A percentile compares a stretch with the other conserved stretches of the same genome.
Conservation (phyloP, 2,888 invertebrate genomes). For the Ernsta delagoae region DNA sequence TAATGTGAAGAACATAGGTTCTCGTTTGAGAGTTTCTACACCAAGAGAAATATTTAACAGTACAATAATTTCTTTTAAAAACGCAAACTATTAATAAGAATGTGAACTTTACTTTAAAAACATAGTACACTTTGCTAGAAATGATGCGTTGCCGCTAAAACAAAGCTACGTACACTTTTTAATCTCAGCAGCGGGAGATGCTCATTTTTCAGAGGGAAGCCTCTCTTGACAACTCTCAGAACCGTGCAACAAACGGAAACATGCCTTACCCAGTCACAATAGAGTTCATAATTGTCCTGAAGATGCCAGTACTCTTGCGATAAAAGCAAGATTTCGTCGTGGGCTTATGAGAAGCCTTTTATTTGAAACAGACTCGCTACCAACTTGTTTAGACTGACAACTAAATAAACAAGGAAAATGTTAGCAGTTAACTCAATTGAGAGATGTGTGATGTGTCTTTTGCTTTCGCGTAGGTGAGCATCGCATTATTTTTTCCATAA, state of each 20-base stretch:
- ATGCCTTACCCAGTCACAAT: slow-evolving; percentile 47
- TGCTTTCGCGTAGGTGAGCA: no score
- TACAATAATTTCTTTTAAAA: not conserved
- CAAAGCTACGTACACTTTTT: slow-evolving; percentile 75
- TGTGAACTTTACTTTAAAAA: slow-evolving; percentile 6
- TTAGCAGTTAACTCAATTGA: slow-evolving; percentile 28
- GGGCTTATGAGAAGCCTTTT: slow-evolving; percentile 68
- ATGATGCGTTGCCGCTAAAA: slow-evolving; percentile 43
- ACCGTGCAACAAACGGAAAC: slow-evolving; percentile 43
- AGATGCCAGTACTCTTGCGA: slow-evolving; percentile 38
- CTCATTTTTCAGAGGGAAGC: slow-evolving; percentile 73
- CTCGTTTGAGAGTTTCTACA: no score
- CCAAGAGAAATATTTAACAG: no score
- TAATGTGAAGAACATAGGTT: no score
- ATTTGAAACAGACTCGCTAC: slow-evolving; percentile 32
- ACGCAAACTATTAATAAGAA: not conserved
- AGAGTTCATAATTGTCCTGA: slow-evolving; percentile 41
- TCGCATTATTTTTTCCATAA: no score
- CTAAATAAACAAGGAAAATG: slow-evolving; percentile 37
- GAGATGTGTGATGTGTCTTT: not conserved
- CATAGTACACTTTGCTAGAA: slow-evolving; percentile 27
- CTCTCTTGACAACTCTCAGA: slow-evolving; percentile 48
- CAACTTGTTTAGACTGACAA: slow-evolving; percentile 28
- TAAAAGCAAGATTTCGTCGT: slow-evolving; percentile 59
- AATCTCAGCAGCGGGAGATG: slow-evolving; percentile 76